Conservation (phyloP, 2,797 vertebrate genomes). For the Melanitta fusca region DNA sequence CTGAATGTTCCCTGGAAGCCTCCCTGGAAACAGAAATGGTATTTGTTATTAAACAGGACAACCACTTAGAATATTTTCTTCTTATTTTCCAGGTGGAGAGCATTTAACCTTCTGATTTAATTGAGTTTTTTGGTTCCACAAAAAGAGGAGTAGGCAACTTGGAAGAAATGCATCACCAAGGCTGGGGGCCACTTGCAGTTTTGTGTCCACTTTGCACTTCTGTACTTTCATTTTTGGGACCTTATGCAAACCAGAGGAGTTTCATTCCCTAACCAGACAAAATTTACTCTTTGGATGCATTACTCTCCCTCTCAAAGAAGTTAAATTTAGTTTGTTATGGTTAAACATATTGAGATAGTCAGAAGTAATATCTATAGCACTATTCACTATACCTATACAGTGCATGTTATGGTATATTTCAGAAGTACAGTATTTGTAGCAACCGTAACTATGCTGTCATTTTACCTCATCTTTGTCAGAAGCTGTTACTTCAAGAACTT, state of each 20-base stretch:
- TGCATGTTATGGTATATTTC: neutral
- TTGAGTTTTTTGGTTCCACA: neutral
- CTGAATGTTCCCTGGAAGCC: constrained; percentile 79
- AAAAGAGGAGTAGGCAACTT: neutral
- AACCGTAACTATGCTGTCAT: neutral
- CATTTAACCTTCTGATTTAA: neutral
- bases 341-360: neutral
- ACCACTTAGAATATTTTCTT: neutral
- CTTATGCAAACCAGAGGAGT: neutral
- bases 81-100: neutral
- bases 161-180: neutral
- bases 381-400: neutral
- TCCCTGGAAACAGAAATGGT: constrained; percentile 70
- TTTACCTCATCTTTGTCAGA: constrained; percentile 82
- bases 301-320: neutral
- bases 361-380: neutral
- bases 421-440: neutral
- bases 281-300: neutral
- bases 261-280: neutral
- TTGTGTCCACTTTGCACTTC: neutral
- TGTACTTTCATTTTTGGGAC: neutral
- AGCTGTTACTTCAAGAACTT: constrained; percentile 74
- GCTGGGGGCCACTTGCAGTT: neutral
- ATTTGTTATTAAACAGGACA: neutral
- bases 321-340: neutral